Percentiles rank a stretch among this genome's conserved stretches.
phyloP scores from a whole-genome alignment of 2,888 invertebrate genomes.

The Odontocolon sp. region DNA sequence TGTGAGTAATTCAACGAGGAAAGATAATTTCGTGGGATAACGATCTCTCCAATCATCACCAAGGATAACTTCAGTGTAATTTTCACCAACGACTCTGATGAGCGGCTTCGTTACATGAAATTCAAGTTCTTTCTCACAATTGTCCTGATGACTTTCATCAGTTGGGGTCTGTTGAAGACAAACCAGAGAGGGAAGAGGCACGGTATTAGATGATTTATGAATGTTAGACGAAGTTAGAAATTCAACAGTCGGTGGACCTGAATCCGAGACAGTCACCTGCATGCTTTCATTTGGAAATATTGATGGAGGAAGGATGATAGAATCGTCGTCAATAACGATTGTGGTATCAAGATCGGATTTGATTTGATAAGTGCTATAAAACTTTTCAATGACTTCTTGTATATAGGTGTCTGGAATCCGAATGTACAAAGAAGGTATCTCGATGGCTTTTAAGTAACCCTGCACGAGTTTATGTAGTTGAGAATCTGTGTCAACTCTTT shows the following conservation, averaged over 20 bases:
- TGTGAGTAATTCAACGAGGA: slow-evolving; percentile 33
- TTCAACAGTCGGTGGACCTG: background rate
- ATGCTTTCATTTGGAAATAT: background rate
- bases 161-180: slow-evolving; percentile 7
- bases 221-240: background rate
- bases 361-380: no score
- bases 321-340: background rate
- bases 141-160: background rate
- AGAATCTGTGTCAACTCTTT: no score
- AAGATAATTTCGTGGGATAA: background rate
- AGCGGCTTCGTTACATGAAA: background rate
- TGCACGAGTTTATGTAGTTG: no score
- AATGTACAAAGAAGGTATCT: no score
- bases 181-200: slow-evolving; percentile 30
- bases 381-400: no score
- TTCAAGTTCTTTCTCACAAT: background rate
- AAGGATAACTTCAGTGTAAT: background rate
- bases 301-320: background rate
- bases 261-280: background rate
- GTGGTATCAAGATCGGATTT: no score
- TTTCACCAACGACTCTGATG: background rate
- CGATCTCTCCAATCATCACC: background rate
- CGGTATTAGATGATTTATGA: background rate
- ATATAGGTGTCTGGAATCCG: no score
- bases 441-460: no score